Percentiles rank a stretch among this genome's conserved stretches.
Evolutionary conservation across 2,113 vertebrate genomes (phyloP).

Genomic region (Chaenocephalus aceratus): DNA sequence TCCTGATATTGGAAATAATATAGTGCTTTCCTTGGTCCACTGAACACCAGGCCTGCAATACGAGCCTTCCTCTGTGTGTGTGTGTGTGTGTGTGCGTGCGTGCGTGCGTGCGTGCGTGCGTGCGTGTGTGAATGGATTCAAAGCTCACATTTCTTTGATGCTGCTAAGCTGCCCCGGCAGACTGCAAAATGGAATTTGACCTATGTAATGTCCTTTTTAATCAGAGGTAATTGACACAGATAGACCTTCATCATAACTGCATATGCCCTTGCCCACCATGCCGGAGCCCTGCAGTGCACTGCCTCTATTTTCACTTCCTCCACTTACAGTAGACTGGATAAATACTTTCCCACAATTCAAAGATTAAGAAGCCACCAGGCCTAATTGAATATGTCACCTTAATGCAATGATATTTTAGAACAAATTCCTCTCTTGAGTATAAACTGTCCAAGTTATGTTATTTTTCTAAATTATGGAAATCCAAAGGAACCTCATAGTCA

Average conservation of each 20-base stretch:
- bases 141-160: slow-evolving; percentile 45
- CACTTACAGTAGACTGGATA: slow-evolving; percentile 7
- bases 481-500: neutral
- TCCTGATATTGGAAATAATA: neutral
- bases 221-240: slow-evolving; percentile 68
- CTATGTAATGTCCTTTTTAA: slow-evolving; percentile 69
- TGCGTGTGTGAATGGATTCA: slow-evolving; percentile 28
- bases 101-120: neutral
- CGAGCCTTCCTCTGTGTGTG: slow-evolving; percentile 3
- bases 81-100: neutral
- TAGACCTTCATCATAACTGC: slow-evolving; percentile 59
- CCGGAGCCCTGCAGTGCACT: slow-evolving; percentile 18
- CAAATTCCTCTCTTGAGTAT: slow-evolving; percentile 3
- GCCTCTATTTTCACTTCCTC: neutral
- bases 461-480: neutral
- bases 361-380: neutral
- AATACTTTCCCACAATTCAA: slow-evolving; percentile 25
- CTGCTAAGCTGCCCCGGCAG: slow-evolving; percentile 33
- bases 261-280: slow-evolving; percentile 44
- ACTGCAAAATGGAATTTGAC: slow-evolving; percentile 66
- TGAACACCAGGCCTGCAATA: neutral
- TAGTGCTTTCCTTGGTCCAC: neutral
- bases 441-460: neutral
- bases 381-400: slow-evolving; percentile 10
- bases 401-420: neutral